Evolutionary conservation across 2,888 invertebrate species (phyloP), one percentile per base, ranked within the genome.

Genomic region (Caenorhabditis virilis): DNA sequence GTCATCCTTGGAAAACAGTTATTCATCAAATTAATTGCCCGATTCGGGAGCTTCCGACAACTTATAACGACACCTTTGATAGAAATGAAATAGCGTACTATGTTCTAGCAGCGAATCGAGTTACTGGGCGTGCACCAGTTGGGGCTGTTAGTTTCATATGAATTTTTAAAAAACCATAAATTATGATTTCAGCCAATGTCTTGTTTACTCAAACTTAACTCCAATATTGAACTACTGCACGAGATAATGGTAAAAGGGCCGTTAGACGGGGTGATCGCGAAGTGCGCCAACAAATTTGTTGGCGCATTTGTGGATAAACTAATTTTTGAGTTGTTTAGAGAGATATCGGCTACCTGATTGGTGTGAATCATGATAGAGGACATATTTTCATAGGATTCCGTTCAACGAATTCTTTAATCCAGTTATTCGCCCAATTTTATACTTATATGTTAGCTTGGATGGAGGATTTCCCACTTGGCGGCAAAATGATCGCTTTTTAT

Each of bases 31-130:
- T 57, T 23, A 70, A 70, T 30, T 70, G 70, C 33, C 70, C 70
- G 1, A 13, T 35, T 38, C 7, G 20, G 18, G 36, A 33, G 1
- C 35, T 55, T 2, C 53, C 59, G 13, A n/a, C n/a, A n/a, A 42
- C 9, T 23, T 42, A 7, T 23, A 42, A 42, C 15, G 62, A 62
- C 16, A 45, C 56, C 0, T 53, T 62, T 25, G 30, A 47, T 25
- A 36, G 62, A 52, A 43, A n/a, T 36, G 38, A 9, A 18, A 18
- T 38, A 18, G 39, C 59, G 1, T 52, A 52, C n/a, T 71, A 67
- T 27, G 47, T 60, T 33, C 56, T 61, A 35, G 71, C 71, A n/a
- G 61, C 59, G 1, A 71, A 67, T 23, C 47, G 71, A 27, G 61
- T 67, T 30, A 49, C 52, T 18, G 43, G 57, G 15, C 42, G 35